These are phyloP conservation scores for Euglossa dilemma DNA, from an alignment of 1,140 invertebrate species.

Conservation along the genomic window DNA sequence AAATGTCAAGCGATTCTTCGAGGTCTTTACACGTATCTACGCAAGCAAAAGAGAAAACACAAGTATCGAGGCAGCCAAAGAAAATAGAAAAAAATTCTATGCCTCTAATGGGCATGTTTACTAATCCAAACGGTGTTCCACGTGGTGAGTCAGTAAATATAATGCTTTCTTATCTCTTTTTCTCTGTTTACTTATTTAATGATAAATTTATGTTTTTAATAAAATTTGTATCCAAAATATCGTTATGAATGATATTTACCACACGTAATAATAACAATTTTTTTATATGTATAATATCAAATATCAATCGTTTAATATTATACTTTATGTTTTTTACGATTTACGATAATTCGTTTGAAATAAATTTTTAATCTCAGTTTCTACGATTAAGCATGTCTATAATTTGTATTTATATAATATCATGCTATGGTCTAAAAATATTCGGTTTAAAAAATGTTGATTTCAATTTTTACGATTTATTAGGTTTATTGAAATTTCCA, in stretches of 20 bases:
- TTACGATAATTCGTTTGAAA: no score
- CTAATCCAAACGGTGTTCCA: constrained; percentile 63
- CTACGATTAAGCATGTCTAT: no score
- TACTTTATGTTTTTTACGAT: no score
- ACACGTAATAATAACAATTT: no score
- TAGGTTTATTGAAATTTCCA: constrained; percentile 77
- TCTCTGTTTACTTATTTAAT: background rate
- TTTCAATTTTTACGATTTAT: background rate
- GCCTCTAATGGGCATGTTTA: constrained; percentile 70
- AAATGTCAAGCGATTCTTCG: background rate
- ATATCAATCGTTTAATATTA: no score
- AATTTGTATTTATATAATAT: no score
- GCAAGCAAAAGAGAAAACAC: constrained; percentile 33
- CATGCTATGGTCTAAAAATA: no score
- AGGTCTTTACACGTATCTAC: background rate
- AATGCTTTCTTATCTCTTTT: background rate
- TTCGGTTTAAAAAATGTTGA: background rate
- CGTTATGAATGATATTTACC: background rate
- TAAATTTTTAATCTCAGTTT: no score
- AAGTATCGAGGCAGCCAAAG: constrained; percentile 48
- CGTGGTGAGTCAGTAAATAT: constrained; percentile 58
- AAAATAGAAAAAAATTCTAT: constrained; percentile 60
- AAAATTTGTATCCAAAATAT: background rate
- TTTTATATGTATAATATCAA: no score
- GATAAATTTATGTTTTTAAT: no score